A percentile compares a stretch with the other conserved stretches of the same genome.
Conservation (phyloP, 2,888 invertebrate genomes). For the Tillus elongatus region DNA sequence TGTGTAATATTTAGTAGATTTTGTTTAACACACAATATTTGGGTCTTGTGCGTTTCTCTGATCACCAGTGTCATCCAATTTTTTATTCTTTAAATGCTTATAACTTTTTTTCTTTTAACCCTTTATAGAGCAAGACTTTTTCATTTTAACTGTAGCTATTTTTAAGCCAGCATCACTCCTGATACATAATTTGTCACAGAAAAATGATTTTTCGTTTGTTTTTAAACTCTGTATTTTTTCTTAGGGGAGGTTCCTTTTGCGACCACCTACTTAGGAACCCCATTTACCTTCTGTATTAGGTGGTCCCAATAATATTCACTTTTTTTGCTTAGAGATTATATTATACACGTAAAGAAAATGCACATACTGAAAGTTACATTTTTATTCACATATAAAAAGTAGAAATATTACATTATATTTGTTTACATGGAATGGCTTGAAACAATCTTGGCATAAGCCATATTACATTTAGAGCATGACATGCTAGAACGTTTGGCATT, state of each 20-base stretch:
- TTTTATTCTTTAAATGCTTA: too few relatives aligned
- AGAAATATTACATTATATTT: background rate
- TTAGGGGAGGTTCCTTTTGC: constrained; percentile 2
- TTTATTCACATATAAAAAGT: background rate
- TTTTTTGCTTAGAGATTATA: background rate
- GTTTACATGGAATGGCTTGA: constrained; percentile 2
- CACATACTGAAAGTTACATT: background rate
- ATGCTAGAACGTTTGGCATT: background rate
- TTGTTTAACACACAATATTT: too few relatives aligned
- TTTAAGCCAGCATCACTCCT: too few relatives aligned
- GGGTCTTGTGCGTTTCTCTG: too few relatives aligned
- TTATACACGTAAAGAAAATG: background rate
- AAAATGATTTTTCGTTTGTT: too few relatives aligned
- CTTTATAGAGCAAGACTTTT: too few relatives aligned
- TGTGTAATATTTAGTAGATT: too few relatives aligned
- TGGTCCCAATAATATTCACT: background rate
- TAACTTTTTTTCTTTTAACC: too few relatives aligned
- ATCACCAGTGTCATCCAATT: too few relatives aligned
- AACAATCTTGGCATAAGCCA: constrained; percentile 1
- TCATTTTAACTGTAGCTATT: too few relatives aligned
- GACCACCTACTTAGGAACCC: background rate
- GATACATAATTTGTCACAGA: too few relatives aligned
- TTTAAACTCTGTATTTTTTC: background rate
- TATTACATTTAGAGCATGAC: constrained; percentile 1
- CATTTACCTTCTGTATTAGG: background rate